Conservation (phyloP, 2,113 vertebrate genomes). For the Microcebus jonahi region DNA sequence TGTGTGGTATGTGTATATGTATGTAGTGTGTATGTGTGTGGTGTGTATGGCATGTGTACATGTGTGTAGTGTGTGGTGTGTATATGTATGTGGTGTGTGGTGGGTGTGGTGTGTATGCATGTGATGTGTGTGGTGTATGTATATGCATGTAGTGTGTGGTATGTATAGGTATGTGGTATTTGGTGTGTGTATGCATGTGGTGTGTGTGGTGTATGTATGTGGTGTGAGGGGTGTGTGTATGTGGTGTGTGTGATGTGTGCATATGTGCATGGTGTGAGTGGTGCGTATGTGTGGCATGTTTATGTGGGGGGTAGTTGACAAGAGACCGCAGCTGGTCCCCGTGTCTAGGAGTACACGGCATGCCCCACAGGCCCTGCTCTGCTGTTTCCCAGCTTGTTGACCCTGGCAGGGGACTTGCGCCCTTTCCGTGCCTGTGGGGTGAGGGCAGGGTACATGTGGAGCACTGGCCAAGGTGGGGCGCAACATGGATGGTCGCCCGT, state of each 20-base stretch:
- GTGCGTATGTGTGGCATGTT: not conserved
- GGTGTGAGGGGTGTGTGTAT: not conserved
- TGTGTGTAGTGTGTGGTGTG: not conserved
- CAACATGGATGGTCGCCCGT: rapidly evolving
- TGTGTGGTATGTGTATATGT: not conserved
- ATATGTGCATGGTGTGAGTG: not conserved
- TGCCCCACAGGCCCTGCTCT: not conserved
- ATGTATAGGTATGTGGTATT: not conserved
- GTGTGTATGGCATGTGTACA: not conserved
- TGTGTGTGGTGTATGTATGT: not conserved
- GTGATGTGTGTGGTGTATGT: not conserved
- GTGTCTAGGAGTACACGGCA: not conserved
- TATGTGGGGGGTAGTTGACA: not conserved
- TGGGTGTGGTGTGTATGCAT: not conserved
- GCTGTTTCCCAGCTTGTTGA: not conserved
- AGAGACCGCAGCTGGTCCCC: not conserved
- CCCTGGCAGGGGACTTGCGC: not conserved
- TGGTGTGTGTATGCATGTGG: not conserved
- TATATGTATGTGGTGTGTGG: not conserved
- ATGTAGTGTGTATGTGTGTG: not conserved
- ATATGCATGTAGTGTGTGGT: not conserved
- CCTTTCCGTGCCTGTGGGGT: no score
- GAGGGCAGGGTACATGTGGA: rapidly evolving
- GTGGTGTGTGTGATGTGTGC: not conserved
- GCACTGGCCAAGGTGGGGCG: rapidly evolving